Evolutionary conservation across 2,888 invertebrate species (phyloP).

Genomic region (Erynnis tages): DNA sequence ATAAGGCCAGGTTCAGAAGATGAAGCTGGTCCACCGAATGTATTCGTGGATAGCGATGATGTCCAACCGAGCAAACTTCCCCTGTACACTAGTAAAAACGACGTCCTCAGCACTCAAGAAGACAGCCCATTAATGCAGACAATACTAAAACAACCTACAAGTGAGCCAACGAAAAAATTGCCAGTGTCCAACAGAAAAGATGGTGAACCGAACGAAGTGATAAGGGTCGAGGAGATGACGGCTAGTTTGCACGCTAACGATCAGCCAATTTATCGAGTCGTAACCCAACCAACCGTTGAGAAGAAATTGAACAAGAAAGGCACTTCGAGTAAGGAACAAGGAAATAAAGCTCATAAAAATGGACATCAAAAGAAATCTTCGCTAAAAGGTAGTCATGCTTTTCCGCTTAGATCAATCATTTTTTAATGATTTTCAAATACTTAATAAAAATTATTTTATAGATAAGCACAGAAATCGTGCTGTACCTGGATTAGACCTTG

Average conservation of each 20-base stretch:
- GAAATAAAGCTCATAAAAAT: slow-evolving; percentile 58
- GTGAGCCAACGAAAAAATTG: slow-evolving; percentile 57
- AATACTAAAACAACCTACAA: slow-evolving; percentile 64
- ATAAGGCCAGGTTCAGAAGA: slow-evolving; percentile 43
- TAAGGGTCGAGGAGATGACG: slow-evolving; percentile 68
- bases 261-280: slow-evolving; percentile 74
- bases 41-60: slow-evolving; percentile 49
- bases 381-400: slow-evolving; percentile 68
- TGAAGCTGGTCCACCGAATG: slow-evolving; percentile 45
- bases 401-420: not conserved
- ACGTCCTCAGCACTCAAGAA: slow-evolving; percentile 65
- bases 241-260: slow-evolving; percentile 73
- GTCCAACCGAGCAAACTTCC: slow-evolving; percentile 62
- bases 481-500: slow-evolving; percentile 62
- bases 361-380: slow-evolving; percentile 74
- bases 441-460: too few species aligned
- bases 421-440: not conserved
- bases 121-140: slow-evolving; percentile 70
- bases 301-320: slow-evolving; percentile 69
- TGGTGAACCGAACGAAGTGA: slow-evolving; percentile 64
- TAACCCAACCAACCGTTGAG: slow-evolving; percentile 69
- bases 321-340: slow-evolving; percentile 54
- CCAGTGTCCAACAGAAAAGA: slow-evolving; percentile 66
- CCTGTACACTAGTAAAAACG: slow-evolving; percentile 60
- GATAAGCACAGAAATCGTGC: slow-evolving; percentile 69